Percentiles rank a stretch among this genome's conserved stretches.
phyloP scores from a whole-genome alignment of 2,888 invertebrate genomes.

The Carpatolechia fugitivella region DNA sequence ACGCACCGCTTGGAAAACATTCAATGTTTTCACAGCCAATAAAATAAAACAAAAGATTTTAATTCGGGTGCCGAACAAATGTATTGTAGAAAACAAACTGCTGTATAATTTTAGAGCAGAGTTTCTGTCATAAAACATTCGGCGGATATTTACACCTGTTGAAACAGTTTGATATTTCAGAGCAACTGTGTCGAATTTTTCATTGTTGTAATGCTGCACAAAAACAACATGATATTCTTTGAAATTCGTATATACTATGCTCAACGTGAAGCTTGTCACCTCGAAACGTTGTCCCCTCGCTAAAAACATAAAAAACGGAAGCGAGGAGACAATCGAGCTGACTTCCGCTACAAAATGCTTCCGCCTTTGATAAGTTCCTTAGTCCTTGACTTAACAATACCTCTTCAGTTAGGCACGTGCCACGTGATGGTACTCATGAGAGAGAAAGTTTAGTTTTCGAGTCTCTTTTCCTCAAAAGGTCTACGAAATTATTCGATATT shows the following conservation, averaged over 20 bases:
- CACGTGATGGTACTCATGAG: no score
- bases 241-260: slow-evolving; percentile 33
- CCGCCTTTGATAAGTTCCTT: slow-evolving; percentile 41
- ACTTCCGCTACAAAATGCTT: slow-evolving; percentile 63
- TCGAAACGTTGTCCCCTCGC: slow-evolving; percentile 42
- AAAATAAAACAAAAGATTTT: slow-evolving; percentile 12
- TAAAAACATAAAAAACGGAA: slow-evolving; percentile 54
- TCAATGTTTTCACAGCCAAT: slow-evolving; percentile 16
- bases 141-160: slow-evolving; percentile 1
- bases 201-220: neutral
- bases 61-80: slow-evolving; percentile 6
- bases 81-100: neutral
- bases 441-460: neutral
- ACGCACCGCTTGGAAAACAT: slow-evolving; percentile 23
- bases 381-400: neutral
- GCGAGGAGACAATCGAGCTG: slow-evolving; percentile 51
- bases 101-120: neutral
- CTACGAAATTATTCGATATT: no score
- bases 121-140: neutral
- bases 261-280: slow-evolving; percentile 22
- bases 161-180: neutral
- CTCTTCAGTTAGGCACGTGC: neutral
- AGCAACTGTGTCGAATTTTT: neutral
- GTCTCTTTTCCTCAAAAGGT: neutral
- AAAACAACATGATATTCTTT: slow-evolving; percentile 21